phyloP scores from a whole-genome alignment of 1,140 invertebrate genomes.

The Eubasilissa regina region DNA sequence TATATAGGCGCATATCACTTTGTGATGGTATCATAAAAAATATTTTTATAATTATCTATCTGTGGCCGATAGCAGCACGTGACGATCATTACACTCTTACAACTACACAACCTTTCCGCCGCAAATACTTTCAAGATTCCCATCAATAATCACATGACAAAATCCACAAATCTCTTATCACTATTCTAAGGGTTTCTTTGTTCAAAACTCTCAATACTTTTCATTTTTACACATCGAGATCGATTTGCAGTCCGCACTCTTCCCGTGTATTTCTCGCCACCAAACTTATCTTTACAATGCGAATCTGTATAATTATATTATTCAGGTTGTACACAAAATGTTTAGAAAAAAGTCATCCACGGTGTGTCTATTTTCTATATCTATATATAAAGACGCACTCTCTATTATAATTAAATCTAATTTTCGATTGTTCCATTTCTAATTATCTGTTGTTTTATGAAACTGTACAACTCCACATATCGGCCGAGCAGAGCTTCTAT shows the following conservation, averaged over 20 bases:
- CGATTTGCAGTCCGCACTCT: slow-evolving; percentile 42
- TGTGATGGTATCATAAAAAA: slow-evolving; percentile 61
- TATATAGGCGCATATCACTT: slow-evolving; percentile 61
- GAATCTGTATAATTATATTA: not conserved
- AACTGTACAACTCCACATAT: slow-evolving; percentile 18
- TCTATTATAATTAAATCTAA: not conserved
- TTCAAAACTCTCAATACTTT: slow-evolving; percentile 2
- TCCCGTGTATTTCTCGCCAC: slow-evolving; percentile 27
- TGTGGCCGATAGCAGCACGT: slow-evolving; percentile 56
- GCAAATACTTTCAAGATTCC: slow-evolving; percentile 21
- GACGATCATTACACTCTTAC: slow-evolving; percentile 32
- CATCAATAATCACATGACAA: slow-evolving; percentile 33
- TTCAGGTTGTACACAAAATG: not conserved
- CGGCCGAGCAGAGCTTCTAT: slow-evolving; percentile 53
- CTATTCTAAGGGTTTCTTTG: slow-evolving; percentile 7
- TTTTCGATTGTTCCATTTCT: not conserved
- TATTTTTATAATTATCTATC: slow-evolving; percentile 55
- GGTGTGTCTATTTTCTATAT: not conserved
- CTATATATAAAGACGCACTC: slow-evolving; percentile 3
- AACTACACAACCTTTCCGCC: slow-evolving; percentile 30
- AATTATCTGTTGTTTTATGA: not conserved
- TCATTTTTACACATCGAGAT: slow-evolving; percentile 28
- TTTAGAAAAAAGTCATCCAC: slow-evolving; percentile 12
- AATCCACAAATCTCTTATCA: slow-evolving; percentile 16
- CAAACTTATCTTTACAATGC: slow-evolving; percentile 7